Evolutionary conservation across 2,888 invertebrate genomes (phyloP).

Genomic region (Polietes domitor): DNA sequence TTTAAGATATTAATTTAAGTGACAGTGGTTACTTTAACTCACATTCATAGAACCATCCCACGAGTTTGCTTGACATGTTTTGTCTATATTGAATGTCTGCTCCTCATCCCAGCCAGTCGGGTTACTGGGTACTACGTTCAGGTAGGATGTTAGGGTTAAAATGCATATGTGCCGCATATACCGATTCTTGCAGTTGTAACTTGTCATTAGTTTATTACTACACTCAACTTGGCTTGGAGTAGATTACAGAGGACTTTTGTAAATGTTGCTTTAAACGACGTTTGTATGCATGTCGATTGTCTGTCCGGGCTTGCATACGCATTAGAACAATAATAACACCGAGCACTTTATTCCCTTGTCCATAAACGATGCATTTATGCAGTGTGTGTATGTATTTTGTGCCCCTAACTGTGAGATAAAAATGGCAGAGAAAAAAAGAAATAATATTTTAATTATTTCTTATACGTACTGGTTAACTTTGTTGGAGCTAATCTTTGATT

Average conservation of each 20-base stretch:
- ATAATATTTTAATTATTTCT: neutral
- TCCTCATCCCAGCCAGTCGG: neutral
- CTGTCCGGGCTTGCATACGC: slow-evolving; percentile 1
- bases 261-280: slow-evolving; percentile 14
- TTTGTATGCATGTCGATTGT: neutral
- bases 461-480: too few species aligned
- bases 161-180: neutral
- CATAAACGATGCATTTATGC: neutral
- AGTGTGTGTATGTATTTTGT: neutral
- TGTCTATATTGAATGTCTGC: neutral
- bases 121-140: neutral
- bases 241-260: neutral
- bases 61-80: neutral
- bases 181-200: neutral
- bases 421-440: neutral
- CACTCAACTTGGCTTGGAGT: neutral
- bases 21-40: neutral
- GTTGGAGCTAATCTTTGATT: too few species aligned
- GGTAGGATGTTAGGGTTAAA: slow-evolving; percentile 14
- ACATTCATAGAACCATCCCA: neutral
- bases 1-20: neutral
- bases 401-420: neutral
- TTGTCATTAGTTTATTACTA: slow-evolving; percentile 51
- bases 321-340: neutral
- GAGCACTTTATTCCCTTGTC: neutral